Base-by-base conservation (phyloP, 2,113 vertebrate species). In the Carassius auratus region DNA sequence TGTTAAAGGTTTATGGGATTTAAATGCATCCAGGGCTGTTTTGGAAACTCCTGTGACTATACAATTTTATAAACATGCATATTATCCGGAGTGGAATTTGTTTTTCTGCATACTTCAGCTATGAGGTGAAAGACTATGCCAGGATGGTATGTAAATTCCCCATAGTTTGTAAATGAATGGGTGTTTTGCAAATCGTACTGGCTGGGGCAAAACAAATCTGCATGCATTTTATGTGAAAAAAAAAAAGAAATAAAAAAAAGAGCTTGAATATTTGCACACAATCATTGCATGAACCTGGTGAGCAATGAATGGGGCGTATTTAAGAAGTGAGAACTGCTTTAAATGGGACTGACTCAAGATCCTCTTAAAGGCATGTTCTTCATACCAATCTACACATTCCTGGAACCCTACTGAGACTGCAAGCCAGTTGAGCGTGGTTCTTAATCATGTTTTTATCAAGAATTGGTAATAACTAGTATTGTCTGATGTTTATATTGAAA, bases 321-420 rank as follows among this genome's bases (percentile, higher is more conserved):
- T 52, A n/a, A 50, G 45, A 52, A 52, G 9, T 48, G 36, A 74
- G 71, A 14, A 74, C 12, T 23, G 42, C 42, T 8, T 42, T 42
- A 42, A 42, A 7, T 42, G 8, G 62, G n/a, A 80, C 21, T 80
- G 36, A 80, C 78, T 26, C 59, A 52, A 69, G 80, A 81, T 69
- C 45, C 45, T 68, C 45, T 33, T 36, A 81, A 81, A 81, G 79
- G 79, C 80, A 36, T 81, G 81, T 59, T 83, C 21, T 83, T 83
- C 81, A 83, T 83, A 42, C 50, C 50, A 59, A 14, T 19, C 50
- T 21, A 14, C 50, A 74, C 81, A 83, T 73, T 83, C 81, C 21
- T 42, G 66, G 1, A 73, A 26, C 50, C 81, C 30, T 83, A 26
- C 68, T 59, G 68, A 81, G 80, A 13, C 26, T 6, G 12, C 4